Base-by-base conservation (phyloP, 2,113 vertebrate species). In the Procavia capensis region DNA sequence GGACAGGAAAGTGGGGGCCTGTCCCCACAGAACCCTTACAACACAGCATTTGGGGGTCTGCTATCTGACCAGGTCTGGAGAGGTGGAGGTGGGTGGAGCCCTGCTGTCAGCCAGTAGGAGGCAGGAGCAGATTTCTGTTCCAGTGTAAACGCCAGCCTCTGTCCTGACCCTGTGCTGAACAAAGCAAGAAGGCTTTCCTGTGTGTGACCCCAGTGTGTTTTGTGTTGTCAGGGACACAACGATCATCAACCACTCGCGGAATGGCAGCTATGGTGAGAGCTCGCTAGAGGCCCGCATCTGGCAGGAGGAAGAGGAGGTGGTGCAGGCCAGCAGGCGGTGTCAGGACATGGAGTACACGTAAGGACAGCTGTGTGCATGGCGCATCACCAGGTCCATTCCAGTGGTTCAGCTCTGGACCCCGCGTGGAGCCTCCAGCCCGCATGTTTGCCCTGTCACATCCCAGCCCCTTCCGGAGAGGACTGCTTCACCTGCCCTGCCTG, bases 281-380 rank as follows among this genome's bases (percentile, higher is more conserved):
- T 97, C 98, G 0, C 97, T 99, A 97, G 99, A 99, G 92, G 97
- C 97, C 59, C 98, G 98, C 75, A 96, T 98, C 97, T 99, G 99
- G 99, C 98, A 98, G 90, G 99, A 99, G 91, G 99, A 99, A 47
- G 99, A 99, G 85, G 99, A 99, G 97, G 98, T 98, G 7, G 95
- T 98, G 47, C 99, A 99, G 91, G 98, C 98, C 94, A 98, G 98
- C 95, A 98, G 98, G 36, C 98, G 98, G 64, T 99, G 99, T 96
- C 99, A 99, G 97, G 99, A 99, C 97, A 99, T 99, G 99, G 99
- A 99, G 92, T 98, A 98, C 98, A 99, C 99, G 99, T 99, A 98
- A 98, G 98, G 43, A 47, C 34, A 0, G 0, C 92, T 0, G 0
- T 20, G 41, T 39, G 1, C 0, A 4, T 29, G 2, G 8, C 9